phyloP scores from a whole-genome alignment of 2,797 vertebrate genomes.

The Bradypodion ventrale region DNA sequence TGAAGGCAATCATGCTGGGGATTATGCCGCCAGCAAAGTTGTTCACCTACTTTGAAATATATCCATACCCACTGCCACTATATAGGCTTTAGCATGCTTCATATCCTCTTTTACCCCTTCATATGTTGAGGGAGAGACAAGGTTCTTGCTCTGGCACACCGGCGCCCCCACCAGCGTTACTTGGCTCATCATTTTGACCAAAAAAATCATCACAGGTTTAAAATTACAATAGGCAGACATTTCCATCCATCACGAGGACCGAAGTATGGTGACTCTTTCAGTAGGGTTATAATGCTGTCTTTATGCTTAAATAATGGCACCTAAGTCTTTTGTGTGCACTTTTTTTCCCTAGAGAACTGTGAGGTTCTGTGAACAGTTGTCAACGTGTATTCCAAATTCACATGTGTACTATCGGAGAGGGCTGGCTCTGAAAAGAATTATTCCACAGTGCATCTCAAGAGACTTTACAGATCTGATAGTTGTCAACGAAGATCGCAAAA shows the following conservation, averaged over 20 bases:
- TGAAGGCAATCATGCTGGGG: not conserved
- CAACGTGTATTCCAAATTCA: constrained; percentile 89
- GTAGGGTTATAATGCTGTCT: not conserved
- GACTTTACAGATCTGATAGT: constrained; percentile 94
- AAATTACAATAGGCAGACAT: not conserved
- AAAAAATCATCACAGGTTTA: not conserved
- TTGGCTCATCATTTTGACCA: no score
- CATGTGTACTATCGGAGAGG: constrained; percentile 97
- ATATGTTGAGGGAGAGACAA: no score
- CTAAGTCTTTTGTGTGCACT: constrained; percentile 35
- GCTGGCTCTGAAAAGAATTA: constrained; percentile 92
- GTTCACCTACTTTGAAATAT: not conserved
- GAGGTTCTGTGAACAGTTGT: constrained; percentile 90
- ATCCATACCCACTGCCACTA: not conserved
- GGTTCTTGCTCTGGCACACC: no score
- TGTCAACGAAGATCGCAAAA: constrained; percentile 93
- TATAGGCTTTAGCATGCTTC: not conserved
- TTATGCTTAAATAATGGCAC: not conserved
- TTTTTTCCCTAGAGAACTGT: constrained; percentile 87
- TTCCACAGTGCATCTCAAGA: constrained; percentile 91
- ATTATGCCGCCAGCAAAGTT: not conserved
- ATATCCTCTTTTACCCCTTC: no score
- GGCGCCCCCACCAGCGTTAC: no score
- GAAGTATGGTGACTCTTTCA: not conserved
- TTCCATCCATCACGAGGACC: not conserved